A percentile compares a stretch with the other conserved stretches of the same genome.
Evolutionary conservation across 37 sponge, comb jelly and placozoan genomes (phyloP).

Genomic region (Ianthella basta): DNA sequence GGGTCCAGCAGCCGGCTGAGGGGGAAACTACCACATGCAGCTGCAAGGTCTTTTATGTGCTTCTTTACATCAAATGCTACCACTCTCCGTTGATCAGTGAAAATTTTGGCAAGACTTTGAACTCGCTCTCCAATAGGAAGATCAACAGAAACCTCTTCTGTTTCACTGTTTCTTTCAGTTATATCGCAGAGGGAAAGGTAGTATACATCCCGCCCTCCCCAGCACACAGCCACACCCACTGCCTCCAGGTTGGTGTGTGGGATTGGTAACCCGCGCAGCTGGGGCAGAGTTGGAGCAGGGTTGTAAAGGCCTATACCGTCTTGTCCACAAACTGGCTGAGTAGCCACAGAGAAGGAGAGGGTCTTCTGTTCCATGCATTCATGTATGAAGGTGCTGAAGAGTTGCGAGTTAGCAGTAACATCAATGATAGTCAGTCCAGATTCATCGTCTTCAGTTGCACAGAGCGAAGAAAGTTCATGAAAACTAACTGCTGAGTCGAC

Average conservation of each 20-base stretch:
- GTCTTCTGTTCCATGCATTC: slow-evolving; percentile 70
- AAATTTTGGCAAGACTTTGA: slow-evolving; percentile 39
- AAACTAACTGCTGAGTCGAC: slow-evolving; percentile 25
- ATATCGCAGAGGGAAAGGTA: slow-evolving; percentile 48
- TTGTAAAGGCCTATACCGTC: slow-evolving; percentile 39
- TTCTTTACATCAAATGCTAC: slow-evolving; percentile 76
- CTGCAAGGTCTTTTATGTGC: slow-evolving; percentile 73
- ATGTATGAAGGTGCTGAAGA: slow-evolving; percentile 75
- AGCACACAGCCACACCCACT: slow-evolving; percentile 83
- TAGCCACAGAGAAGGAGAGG: slow-evolving; percentile 77
- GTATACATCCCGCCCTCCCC: slow-evolving; percentile 85
- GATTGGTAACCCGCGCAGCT: slow-evolving; percentile 39
- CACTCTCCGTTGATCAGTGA: slow-evolving; percentile 27
- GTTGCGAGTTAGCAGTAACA: slow-evolving; percentile 64
- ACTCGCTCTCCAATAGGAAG: slow-evolving; percentile 1
- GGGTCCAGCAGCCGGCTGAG: slow-evolving; percentile 61
- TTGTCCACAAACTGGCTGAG: neutral
- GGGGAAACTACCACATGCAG: slow-evolving; percentile 45
- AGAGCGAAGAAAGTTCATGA: slow-evolving; percentile 53
- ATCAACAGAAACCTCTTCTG: neutral
- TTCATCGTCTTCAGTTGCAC: slow-evolving; percentile 53
- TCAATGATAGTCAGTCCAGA: slow-evolving; percentile 74
- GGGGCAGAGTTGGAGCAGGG: neutral
- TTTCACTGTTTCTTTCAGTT: neutral
- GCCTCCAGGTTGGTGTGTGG: slow-evolving; percentile 53